phyloP scores from a whole-genome alignment of 2,797 vertebrate species.

The Myotis myotis region DNA sequence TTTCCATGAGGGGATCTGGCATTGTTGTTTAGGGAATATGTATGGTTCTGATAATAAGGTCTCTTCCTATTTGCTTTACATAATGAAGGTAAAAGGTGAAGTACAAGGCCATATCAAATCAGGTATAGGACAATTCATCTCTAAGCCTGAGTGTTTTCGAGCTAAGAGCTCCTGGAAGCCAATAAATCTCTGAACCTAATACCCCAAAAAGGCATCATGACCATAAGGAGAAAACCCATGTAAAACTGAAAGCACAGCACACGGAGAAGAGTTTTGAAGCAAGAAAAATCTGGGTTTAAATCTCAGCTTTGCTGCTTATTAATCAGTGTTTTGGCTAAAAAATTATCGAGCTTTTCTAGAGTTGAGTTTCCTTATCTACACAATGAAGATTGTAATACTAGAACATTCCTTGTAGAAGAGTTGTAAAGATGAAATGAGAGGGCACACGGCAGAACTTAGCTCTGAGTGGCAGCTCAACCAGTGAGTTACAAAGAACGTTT shows the following conservation, averaged over 20 bases:
- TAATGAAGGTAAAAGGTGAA: not conserved
- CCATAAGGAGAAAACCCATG: not conserved
- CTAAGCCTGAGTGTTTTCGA: not conserved
- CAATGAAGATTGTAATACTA: not conserved
- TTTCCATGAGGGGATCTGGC: not conserved
- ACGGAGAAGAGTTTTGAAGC: not conserved
- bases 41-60: conserved; percentile 3
- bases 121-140: conserved; percentile 30
- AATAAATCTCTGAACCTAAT: not conserved
- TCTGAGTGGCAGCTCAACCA: not conserved
- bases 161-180: not conserved
- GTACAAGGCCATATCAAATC: not conserved
- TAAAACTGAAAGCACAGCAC: not conserved
- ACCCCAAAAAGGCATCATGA: not conserved
- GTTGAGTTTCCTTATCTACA: not conserved
- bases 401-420: not conserved
- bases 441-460: not conserved
- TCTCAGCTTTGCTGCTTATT: not conserved
- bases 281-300: not conserved
- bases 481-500: not conserved
- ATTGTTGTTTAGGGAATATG: not conserved
- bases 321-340: conserved; percentile 13
- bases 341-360: not conserved
- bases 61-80: not conserved
- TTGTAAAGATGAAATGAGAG: not conserved